These are phyloP conservation scores for Macaca mulatta DNA, from an alignment of 2,113 vertebrate genomes.

Conservation along the genomic window DNA sequence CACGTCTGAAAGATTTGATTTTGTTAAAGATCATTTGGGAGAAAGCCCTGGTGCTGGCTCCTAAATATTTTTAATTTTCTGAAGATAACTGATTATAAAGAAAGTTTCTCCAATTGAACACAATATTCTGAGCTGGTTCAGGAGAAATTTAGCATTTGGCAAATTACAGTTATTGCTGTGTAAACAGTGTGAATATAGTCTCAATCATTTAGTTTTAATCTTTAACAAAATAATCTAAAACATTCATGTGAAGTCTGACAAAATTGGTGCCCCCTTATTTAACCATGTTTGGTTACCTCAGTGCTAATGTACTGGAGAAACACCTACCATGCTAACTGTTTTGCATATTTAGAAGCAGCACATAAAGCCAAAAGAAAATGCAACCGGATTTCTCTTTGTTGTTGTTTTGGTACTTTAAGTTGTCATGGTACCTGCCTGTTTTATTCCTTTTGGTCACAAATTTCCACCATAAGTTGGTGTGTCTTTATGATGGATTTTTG, in stretches of 20 bases:
- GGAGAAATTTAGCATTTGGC: conserved; percentile 67
- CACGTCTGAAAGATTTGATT: neutral
- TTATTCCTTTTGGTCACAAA: neutral
- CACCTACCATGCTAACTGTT: neutral
- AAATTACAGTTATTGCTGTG: conserved; percentile 62
- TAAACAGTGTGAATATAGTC: conserved; percentile 50
- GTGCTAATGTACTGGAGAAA: conserved; percentile 49
- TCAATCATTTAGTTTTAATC: conserved; percentile 55
- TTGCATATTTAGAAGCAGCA: neutral
- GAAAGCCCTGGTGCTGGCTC: conserved; percentile 4
- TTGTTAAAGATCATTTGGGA: conserved; percentile 41
- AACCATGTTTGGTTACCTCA: conserved; percentile 57
- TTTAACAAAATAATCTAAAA: conserved; percentile 59
- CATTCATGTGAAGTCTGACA: conserved; percentile 56
- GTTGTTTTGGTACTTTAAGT: neutral
- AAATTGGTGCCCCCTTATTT: conserved; percentile 56
- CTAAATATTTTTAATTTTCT: conserved; percentile 29
- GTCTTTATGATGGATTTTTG: neutral
- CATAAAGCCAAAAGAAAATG: neutral
- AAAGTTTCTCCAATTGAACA: conserved; percentile 67
- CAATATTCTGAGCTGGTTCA: conserved; percentile 60
- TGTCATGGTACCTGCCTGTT: neutral
- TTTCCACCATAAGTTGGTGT: neutral
- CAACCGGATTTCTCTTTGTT: neutral
- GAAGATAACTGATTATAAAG: conserved; percentile 58